Evolutionary conservation across 2,888 invertebrate genomes (phyloP), one percentile per base, ranked within the genome.

Genomic region (Cantharis rufa): DNA sequence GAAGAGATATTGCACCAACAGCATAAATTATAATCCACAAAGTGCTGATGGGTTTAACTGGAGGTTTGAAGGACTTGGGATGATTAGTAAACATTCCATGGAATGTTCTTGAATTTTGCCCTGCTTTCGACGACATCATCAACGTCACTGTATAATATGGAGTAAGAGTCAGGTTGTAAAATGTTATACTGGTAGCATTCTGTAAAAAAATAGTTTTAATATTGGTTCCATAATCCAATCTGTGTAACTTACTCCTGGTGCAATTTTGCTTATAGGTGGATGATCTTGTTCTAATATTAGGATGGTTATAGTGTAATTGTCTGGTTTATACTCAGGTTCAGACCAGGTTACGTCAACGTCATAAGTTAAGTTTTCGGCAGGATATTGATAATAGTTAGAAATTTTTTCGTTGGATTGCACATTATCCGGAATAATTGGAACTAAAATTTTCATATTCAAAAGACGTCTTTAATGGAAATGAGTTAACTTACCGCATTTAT

Each of bases 271-370:
- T 70, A 62, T 2, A 70, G 77, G 13, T 21, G 61, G 27, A 18
- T 11, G n/a, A 71, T 74, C 69, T n/a, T 5, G n/a, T n/a, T 48
- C 0, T 16, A 79, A 62, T 66, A 77, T 77, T 15, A 73, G 75
- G 27, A 82, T 72, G 61, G 64, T 71, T 10, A 90, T 80, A 0
- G 85, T 87, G 73, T 91, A 92, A 82, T 88, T 89, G 77, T 90
- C 88, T 0, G 92, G 92, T 24, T 85, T 72, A 16, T 88, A 83
- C 18, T 80, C 75, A 2, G 91, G 89, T 78, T 83, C 81, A 1
- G 87, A 77, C 92, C 92, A 92, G 18, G 80, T 84, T 1, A 92
- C 82, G 62, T 86, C 85, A 0, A 91, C 80, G 9, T 90, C 86
- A 79, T 88, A 89, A 0, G 77, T 74, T 13, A 76, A 66, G 24